Evolutionary conservation across 2,888 invertebrate species (phyloP).

Genomic region (Tenthredo notha): DNA sequence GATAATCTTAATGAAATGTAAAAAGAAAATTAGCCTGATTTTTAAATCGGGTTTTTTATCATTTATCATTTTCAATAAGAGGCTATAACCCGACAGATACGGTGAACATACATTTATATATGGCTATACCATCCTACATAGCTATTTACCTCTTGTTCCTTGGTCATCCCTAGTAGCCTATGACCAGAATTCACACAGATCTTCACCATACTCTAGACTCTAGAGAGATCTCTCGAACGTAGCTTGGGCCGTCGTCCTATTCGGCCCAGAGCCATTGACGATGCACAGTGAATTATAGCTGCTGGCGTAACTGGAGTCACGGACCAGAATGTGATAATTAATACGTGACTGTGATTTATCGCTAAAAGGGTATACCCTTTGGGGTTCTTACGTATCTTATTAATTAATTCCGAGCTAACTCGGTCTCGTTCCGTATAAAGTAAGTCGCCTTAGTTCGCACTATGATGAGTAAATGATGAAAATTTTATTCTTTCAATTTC

Average conservation of each 20-base stretch:
- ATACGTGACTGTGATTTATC: conserved; percentile 51
- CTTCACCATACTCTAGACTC: conserved; percentile 16
- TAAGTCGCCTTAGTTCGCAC: not conserved
- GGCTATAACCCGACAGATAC: not conserved
- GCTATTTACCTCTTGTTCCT: conserved; percentile 26
- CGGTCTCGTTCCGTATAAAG: not conserved
- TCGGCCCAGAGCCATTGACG: conserved; percentile 46
- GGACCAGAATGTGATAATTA: conserved; percentile 49
- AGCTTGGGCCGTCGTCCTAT: conserved; percentile 32
- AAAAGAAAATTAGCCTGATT: not conserved
- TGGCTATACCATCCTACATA: not conserved
- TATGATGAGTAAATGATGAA: not conserved
- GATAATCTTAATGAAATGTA: too few relatives aligned
- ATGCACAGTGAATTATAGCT: conserved; percentile 50
- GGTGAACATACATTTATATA: conserved; percentile 13
- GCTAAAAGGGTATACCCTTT: conserved; percentile 42
- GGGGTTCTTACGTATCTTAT: conserved; percentile 50
- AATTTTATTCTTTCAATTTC: not conserved
- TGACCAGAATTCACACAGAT: conserved; percentile 27
- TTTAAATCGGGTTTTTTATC: not conserved
- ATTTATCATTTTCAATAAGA: not conserved
- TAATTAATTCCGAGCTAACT: conserved; percentile 33
- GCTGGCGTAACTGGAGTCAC: conserved; percentile 45
- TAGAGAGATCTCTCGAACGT: conserved; percentile 25
- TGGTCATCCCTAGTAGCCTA: conserved; percentile 10